A percentile compares a stretch with the other conserved stretches of the same genome.
Conservation (phyloP, 2,797 vertebrate species). For the Eospalax fontanierii region DNA sequence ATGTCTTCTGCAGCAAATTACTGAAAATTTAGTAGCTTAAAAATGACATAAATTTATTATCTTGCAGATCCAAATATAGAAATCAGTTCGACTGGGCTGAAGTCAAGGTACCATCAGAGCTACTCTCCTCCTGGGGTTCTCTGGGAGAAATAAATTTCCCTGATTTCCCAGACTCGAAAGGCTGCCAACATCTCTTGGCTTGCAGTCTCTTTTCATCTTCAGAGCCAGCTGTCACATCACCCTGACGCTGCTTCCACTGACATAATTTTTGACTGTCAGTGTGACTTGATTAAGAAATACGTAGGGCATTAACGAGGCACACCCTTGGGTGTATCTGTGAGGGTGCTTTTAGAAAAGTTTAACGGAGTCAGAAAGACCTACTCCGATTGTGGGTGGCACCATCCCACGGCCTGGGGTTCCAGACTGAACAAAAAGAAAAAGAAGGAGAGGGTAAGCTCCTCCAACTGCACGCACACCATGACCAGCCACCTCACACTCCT, state of each 20-base stretch:
- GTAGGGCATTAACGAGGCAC: neutral
- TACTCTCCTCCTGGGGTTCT: neutral
- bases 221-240: neutral
- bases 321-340: neutral
- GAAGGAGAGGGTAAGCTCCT: neutral
- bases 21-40: neutral
- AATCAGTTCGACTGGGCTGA: neutral
- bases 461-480: neutral
- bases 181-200: neutral
- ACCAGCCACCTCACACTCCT: too few relatives aligned
- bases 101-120: neutral
- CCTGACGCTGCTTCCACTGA: neutral
- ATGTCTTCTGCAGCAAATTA: neutral
- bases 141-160: too few relatives aligned
- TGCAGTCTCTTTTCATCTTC: neutral
- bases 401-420: neutral
- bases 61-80: neutral
- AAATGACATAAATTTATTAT: neutral
- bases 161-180: neutral
- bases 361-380: neutral
- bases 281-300: neutral
- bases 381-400: neutral
- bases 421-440: neutral
- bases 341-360: neutral
- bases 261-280: neutral